A percentile compares a stretch with the other conserved stretches of the same genome.
Evolutionary conservation across 2,888 invertebrate genomes (phyloP).

Genomic region (Dilophus febrilis): DNA sequence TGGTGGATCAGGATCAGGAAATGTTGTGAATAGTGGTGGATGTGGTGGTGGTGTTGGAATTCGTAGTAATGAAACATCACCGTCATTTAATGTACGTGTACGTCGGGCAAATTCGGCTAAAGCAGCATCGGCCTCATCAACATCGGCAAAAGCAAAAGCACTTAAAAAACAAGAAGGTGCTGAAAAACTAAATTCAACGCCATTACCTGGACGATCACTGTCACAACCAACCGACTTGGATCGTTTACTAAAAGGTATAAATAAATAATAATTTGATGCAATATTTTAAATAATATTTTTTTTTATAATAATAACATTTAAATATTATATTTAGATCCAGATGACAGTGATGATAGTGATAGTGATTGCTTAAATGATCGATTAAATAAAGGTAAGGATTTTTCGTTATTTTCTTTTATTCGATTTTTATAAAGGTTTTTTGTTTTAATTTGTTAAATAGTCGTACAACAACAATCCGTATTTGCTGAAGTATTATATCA

Average conservation of each 20-base stretch:
- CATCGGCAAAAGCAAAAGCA: slow-evolving; percentile 16
- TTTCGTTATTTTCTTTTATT: slow-evolving; percentile 1
- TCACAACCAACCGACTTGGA: slow-evolving; percentile 42
- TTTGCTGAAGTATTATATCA: slow-evolving; percentile 28
- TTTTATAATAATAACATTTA: neutral
- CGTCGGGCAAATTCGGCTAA: slow-evolving; percentile 28
- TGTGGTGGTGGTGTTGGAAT: neutral
- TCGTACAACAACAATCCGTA: slow-evolving; percentile 12
- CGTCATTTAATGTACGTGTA: slow-evolving; percentile 14
- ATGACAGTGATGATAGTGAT: slow-evolving; percentile 30
- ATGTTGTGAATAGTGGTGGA: slow-evolving; percentile 12
- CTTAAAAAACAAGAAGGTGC: slow-evolving; percentile 19
- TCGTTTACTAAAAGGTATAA: slow-evolving; percentile 12
- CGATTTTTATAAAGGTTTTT: neutral
- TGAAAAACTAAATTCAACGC: slow-evolving; percentile 17
- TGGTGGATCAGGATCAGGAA: no score
- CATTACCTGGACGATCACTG: slow-evolving; percentile 34
- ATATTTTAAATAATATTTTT: slow-evolving; percentile 1
- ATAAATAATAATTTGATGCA: no score
- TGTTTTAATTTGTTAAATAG: no score
- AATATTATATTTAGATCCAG: slow-evolving; percentile 16
- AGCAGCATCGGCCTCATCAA: slow-evolving; percentile 13
- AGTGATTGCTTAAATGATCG: slow-evolving; percentile 26
- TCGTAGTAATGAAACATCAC: slow-evolving; percentile 11
- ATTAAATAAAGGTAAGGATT: slow-evolving; percentile 21